Conservation (phyloP, 2,797 vertebrate genomes). For the Iguana delicatissima region DNA sequence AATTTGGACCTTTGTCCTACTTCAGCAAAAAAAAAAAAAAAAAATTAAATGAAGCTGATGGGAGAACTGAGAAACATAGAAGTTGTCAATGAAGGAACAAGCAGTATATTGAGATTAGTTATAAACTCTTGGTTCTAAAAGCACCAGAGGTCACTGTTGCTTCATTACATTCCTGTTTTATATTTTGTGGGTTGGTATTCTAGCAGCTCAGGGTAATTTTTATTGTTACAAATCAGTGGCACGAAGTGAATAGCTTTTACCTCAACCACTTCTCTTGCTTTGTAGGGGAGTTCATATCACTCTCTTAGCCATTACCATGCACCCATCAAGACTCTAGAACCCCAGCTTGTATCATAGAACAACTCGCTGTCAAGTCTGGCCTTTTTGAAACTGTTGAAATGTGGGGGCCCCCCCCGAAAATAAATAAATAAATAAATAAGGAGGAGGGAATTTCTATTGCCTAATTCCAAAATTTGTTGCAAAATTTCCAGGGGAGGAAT, state of each 20-base stretch:
- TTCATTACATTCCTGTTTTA: slow-evolving; percentile 20
- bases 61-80: not conserved
- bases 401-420: too few species aligned
- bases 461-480: not conserved
- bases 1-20: not conserved
- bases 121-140: slow-evolving; percentile 6
- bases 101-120: not conserved
- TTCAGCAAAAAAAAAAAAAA: not conserved
- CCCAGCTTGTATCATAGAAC: not conserved
- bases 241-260: not conserved
- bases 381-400: not conserved
- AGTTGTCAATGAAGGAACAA: not conserved
- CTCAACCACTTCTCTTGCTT: not conserved
- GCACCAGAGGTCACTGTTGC: slow-evolving; percentile 75
- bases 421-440: too few species aligned
- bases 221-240: not conserved
- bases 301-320: not conserved
- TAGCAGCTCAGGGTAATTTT: not conserved
- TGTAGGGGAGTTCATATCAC: not conserved
- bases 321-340: not conserved
- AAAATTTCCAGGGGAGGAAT: not conserved
- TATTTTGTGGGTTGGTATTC: not conserved
- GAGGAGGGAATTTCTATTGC: not conserved
- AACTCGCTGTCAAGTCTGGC: not conserved
- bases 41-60: not conserved